These are phyloP conservation scores for Tiliacea aurago DNA, from an alignment of 2,888 invertebrate species.

Conservation along the genomic window DNA sequence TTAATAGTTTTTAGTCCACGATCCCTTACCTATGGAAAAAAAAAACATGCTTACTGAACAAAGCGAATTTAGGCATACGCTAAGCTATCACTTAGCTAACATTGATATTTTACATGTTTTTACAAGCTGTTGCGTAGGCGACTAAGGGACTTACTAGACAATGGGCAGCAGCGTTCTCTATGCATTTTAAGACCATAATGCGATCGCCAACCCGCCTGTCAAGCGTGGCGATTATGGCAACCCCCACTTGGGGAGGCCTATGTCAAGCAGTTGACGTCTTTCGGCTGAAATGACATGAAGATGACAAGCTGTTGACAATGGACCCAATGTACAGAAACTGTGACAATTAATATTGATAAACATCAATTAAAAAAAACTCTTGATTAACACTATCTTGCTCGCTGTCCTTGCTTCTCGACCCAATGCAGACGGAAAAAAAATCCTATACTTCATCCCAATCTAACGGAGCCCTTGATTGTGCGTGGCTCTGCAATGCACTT, in stretches of 20 bases:
- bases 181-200: no score
- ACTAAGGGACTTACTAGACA: no score
- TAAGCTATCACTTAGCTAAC: not conserved
- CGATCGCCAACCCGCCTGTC: no score
- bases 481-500: no score
- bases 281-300: no score
- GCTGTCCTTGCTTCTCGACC: not conserved
- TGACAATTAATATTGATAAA: not conserved
- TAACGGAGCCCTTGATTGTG: no score
- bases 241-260: no score
- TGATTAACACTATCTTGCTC: not conserved
- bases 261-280: no score
- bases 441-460: no score
- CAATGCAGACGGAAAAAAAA: not conserved
- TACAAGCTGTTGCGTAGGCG: not conserved
- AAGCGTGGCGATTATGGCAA: no score
- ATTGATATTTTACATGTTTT: not conserved
- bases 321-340: not conserved
- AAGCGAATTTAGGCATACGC: not conserved
- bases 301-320: not conserved
- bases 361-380: not conserved
- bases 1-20: not conserved
- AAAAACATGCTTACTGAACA: not conserved
- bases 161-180: no score
- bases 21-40: not conserved